A percentile compares a stretch with the other conserved stretches of the same genome.
phyloP scores from a whole-genome alignment of 2,113 vertebrate species.

The Cochlearius cochlearius region DNA sequence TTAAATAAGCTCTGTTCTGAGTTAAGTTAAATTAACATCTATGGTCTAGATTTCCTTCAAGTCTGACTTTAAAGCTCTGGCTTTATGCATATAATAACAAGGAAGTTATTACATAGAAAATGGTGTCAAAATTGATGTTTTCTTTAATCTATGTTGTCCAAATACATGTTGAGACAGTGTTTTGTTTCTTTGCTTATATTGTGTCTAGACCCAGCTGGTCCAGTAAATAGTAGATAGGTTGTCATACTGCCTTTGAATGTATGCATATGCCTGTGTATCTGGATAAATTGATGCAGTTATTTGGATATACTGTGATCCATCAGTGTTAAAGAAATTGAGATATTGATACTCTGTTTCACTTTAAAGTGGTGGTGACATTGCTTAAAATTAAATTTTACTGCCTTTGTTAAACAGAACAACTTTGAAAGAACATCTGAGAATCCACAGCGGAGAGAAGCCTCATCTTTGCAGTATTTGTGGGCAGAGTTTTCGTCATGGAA shows the following conservation, averaged over 20 bases:
- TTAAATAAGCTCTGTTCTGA: not conserved
- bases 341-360: not conserved
- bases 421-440: conserved; percentile 92
- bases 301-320: not conserved
- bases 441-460: conserved; percentile 98
- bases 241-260: not conserved
- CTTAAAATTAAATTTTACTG: not conserved
- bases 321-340: not conserved
- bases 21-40: not conserved
- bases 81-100: not conserved
- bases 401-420: conserved; percentile 82
- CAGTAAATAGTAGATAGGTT: not conserved
- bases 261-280: not conserved
- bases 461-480: conserved; percentile 97
- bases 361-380: not conserved
- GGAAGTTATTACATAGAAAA: not conserved
- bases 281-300: not conserved
- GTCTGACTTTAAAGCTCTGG: not conserved
- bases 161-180: fast-evolving
- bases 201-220: not conserved
- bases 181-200: not conserved
- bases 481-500: conserved; percentile 96
- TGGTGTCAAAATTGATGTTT: not conserved
- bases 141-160: not conserved
- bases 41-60: not conserved